Evolutionary conservation across 2,797 vertebrate genomes (phyloP).

Genomic region (Alfaro cultratus): DNA sequence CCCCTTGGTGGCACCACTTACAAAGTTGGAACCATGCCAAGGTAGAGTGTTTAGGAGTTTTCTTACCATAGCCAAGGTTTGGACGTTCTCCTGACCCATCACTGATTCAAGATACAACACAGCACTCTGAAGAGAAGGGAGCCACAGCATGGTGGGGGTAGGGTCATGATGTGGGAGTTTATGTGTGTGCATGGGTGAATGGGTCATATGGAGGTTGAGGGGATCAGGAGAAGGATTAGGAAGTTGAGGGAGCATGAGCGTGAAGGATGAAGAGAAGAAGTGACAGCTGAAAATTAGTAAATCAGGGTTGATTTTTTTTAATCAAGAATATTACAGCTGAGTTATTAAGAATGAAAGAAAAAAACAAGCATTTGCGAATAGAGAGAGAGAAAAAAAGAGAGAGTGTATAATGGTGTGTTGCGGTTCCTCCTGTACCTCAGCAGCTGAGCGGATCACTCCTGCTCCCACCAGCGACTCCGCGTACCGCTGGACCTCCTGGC

Average conservation of each 20-base stretch:
- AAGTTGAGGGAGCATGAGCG: slow-evolving; percentile 50
- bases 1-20: slow-evolving; percentile 9
- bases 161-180: slow-evolving; percentile 41
- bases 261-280: slow-evolving; percentile 50
- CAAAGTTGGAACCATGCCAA: slow-evolving; percentile 5
- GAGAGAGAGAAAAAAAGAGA: background rate
- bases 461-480: slow-evolving; percentile 77
- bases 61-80: slow-evolving; percentile 81
- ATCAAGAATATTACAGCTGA: slow-evolving; percentile 37
- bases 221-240: slow-evolving; percentile 65
- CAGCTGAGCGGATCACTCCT: slow-evolving; percentile 64
- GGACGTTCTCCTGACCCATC: slow-evolving; percentile 80
- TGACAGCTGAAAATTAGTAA: slow-evolving; percentile 53
- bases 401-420: background rate
- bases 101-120: slow-evolving; percentile 80
- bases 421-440: slow-evolving; percentile 68
- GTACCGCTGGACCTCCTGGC: slow-evolving; percentile 67
- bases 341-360: slow-evolving; percentile 32
- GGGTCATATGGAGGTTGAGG: slow-evolving; percentile 49
- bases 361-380: background rate
- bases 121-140: slow-evolving; percentile 72
- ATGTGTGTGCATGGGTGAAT: background rate
- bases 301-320: slow-evolving; percentile 32
- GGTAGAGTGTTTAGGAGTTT: slow-evolving; percentile 33
- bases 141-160: slow-evolving; percentile 11